Evolutionary conservation across 2,797 vertebrate genomes (phyloP).

Genomic region (Lepus townsendii): DNA sequence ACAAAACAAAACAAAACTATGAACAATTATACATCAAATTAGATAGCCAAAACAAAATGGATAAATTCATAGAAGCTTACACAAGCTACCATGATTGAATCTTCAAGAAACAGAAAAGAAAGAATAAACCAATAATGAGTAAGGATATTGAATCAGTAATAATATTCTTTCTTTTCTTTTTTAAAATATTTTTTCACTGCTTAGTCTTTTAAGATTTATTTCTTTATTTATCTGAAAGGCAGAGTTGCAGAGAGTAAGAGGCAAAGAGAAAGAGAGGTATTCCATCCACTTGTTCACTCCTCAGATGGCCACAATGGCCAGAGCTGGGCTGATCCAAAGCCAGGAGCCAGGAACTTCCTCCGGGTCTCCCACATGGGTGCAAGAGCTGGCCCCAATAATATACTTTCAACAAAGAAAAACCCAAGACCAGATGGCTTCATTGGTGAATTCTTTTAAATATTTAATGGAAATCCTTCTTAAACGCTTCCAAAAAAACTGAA

Average conservation of each 20-base stretch:
- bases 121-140: not conserved
- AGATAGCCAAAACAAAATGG: not conserved
- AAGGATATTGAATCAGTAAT: conserved; percentile 13
- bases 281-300: no score
- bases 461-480: conserved; percentile 6
- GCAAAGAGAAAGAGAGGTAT: no score
- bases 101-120: conserved; percentile 13
- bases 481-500: conserved; percentile 13
- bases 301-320: no score
- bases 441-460: conserved; percentile 32
- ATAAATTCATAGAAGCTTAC: conserved; percentile 46
- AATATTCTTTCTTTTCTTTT: not conserved
- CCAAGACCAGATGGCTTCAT: conserved; percentile 19
- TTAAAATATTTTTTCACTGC: no score
- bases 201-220: no score
- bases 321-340: no score
- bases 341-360: no score
- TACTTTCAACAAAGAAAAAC: not conserved
- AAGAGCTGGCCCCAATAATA: not conserved
- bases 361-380: no score
- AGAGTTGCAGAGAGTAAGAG: no score
- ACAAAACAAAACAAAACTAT: no score
- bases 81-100: conserved; percentile 16
- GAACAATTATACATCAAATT: not conserved
- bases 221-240: no score